Base-by-base conservation (phyloP, 2,797 vertebrate genomes). In the Pseudotriccus pelzelni region DNA sequence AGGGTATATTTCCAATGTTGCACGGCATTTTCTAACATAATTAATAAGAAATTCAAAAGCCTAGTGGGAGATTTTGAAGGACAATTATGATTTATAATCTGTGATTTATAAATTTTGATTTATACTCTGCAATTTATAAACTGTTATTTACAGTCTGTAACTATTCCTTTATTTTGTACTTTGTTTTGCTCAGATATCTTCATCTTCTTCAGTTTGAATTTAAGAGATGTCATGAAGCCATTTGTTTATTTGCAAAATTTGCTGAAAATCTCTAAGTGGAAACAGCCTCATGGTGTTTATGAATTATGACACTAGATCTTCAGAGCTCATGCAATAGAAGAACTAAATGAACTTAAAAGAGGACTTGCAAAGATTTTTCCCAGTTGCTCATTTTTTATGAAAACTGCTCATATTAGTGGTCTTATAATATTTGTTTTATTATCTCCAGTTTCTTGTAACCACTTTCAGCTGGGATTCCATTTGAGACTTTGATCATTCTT, bases 371-470 rank as follows among this genome's bases (percentile, higher is more conserved):
- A 76, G 63, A 84, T 80, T 56, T 87, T 89, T 80, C 64, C 30
- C 3, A 1, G 59, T 80, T 59, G 49, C 13, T 84, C 59, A 20
- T 84, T 79, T 68, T 89, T 93, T 59, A 77, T 80, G 64, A 75
- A 30, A 75, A 41, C 43, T 75, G 36, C 7, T 68, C 32, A 25
- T 77, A 84, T 80, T 64, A 79, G n/a, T 25, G 23, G 30, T 89
- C 77, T 83, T 63, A 52, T 12, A 81, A 73, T 89, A 87, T 80
- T 84, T 82, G 32, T 59, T 89, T 91, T 95, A 91, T 91, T 89
- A 84, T 84, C 78, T 87, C 50, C 82, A 73, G 59, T 91, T 95
- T 91, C 66, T 77, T 68, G 53, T 81, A 92, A 92, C 30, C 19
- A 60, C 36, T 89, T 93, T 95, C 91, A 89, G 46, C 60, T 91